Percentiles rank a stretch among this genome's conserved stretches.
Conservation (phyloP, 2,113 vertebrate genomes). For the Thymallus thymallus region DNA sequence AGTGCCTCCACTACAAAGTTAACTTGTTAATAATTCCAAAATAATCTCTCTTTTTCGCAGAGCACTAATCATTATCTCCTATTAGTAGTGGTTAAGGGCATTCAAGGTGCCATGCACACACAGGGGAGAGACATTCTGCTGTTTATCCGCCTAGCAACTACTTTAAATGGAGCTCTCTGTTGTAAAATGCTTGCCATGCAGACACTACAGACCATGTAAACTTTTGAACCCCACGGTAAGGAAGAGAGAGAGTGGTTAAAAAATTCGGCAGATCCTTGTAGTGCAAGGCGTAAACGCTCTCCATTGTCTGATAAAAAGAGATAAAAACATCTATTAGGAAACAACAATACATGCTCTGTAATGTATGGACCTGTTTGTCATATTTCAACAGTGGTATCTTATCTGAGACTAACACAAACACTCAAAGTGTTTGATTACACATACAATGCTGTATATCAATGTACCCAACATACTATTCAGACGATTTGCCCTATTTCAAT, state of each 20-base stretch:
- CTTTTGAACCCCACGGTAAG: constrained; percentile 11
- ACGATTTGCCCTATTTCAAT: too few relatives aligned
- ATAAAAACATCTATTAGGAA: background rate
- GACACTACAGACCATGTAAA: constrained; percentile 7
- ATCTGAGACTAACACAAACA: background rate
- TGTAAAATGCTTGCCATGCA: constrained; percentile 28
- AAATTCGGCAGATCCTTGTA: background rate
- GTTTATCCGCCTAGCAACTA: constrained; percentile 41
- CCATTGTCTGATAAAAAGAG: background rate
- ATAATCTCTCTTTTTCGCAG: constrained; percentile 69
- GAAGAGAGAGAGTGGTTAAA: background rate
- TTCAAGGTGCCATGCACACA: constrained; percentile 72
- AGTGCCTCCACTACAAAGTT: constrained; percentile 98
- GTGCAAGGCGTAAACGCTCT: background rate
- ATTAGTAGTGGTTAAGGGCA: constrained; percentile 76
- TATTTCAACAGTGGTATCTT: background rate
- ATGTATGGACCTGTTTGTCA: background rate
- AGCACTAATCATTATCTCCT: constrained; percentile 77
- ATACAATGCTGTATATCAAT: too few relatives aligned
- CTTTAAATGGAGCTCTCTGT: constrained; percentile 49
- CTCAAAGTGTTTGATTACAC: too few relatives aligned
- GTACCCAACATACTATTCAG: too few relatives aligned
- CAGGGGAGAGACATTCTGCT: constrained; percentile 51
- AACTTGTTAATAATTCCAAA: constrained; percentile 91
- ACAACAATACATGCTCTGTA: background rate